Evolutionary conservation across 2,888 invertebrate genomes (phyloP).

Genomic region (Heliconius ethilla): DNA sequence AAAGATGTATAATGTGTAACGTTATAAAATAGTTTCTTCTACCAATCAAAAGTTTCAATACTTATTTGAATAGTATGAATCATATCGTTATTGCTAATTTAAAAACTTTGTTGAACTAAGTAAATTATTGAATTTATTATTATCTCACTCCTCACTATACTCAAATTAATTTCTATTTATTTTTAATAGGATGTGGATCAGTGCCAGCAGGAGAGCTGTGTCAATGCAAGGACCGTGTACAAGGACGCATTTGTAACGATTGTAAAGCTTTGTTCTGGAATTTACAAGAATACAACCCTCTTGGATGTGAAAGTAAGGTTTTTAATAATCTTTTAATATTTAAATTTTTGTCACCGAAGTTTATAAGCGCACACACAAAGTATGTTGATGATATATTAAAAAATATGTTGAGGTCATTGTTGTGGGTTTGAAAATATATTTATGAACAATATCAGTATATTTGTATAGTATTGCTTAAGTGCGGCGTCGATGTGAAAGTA

Average conservation of each 20-base stretch:
- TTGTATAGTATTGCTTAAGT: too few species aligned
- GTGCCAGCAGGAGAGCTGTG: conserved; percentile 96
- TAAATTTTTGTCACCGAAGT: not conserved
- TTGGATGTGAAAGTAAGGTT: conserved; percentile 91
- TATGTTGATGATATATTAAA: too few species aligned
- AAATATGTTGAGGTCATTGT: too few species aligned
- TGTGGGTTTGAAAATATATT: too few species aligned
- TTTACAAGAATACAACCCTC: conserved; percentile 91
- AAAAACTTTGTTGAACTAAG: not conserved
- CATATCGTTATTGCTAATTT: too few species aligned
- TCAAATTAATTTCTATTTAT: not conserved
- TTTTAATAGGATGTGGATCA: conserved; percentile 90
- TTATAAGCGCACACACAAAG: not conserved
- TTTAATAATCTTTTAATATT: not conserved
- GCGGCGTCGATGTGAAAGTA: too few species aligned
- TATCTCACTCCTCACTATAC: not conserved
- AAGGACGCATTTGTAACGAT: conserved; percentile 96
- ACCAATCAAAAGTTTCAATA: too few species aligned
- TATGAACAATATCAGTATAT: too few species aligned
- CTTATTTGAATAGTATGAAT: too few species aligned
- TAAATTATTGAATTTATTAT: not conserved
- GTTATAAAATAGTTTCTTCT: too few species aligned
- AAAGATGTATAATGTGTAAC: too few species aligned
- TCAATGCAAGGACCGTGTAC: conserved; percentile 96
- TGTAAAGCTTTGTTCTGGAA: conserved; percentile 98